phyloP scores from a whole-genome alignment of 2,888 invertebrate genomes.

The Erebia palarica region DNA sequence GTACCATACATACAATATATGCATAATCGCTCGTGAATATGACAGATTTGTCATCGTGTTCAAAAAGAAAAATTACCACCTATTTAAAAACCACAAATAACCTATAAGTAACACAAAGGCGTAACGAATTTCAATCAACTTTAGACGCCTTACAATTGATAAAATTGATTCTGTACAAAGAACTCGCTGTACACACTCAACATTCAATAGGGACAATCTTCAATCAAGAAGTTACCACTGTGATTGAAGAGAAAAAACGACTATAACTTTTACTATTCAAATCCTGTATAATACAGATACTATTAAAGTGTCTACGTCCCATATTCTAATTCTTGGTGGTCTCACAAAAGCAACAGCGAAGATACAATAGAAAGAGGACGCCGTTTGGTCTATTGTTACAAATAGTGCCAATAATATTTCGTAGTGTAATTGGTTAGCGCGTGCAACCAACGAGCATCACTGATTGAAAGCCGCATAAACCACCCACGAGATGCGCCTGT shows the following conservation, averaged over 20 bases:
- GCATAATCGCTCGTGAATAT: not conserved
- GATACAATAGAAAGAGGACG: constrained; percentile 42
- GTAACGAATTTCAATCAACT: constrained; percentile 51
- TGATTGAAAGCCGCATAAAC: constrained; percentile 74
- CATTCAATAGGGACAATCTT: constrained; percentile 10
- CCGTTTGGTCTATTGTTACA: constrained; percentile 56
- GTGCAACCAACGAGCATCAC: constrained; percentile 69
- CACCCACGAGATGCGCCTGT: constrained; percentile 62
- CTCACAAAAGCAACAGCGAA: constrained; percentile 42
- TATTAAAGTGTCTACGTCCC: not conserved
- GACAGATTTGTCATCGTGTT: not conserved
- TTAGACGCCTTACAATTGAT: constrained; percentile 34
- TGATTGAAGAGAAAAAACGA: constrained; percentile 20
- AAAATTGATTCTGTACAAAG: constrained; percentile 27
- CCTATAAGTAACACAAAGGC: constrained; percentile 37
- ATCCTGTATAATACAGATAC: not conserved
- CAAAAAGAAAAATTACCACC: not conserved
- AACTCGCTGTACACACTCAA: not conserved
- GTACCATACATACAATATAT: not conserved
- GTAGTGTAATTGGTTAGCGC: constrained; percentile 55
- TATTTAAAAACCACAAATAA: constrained; percentile 14
- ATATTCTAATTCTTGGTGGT: constrained; percentile 43
- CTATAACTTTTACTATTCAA: not conserved
- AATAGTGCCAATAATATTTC: constrained; percentile 71
- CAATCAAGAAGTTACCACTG: constrained; percentile 13